Conservation (phyloP, 1,140 invertebrate genomes). For the Andricus grossulariae region DNA sequence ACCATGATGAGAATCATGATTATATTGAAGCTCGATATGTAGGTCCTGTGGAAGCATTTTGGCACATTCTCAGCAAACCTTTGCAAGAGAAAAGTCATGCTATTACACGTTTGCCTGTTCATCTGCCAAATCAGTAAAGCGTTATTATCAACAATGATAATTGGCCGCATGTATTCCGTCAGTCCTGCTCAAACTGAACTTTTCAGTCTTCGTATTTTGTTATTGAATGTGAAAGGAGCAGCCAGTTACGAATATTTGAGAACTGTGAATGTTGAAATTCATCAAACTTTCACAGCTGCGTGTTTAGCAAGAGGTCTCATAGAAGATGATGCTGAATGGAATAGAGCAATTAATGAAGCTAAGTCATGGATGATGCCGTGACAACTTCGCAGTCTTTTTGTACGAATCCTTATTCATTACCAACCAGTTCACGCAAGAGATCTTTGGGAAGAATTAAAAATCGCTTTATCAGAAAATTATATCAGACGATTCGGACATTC, state of each 20-base stretch:
- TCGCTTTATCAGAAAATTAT: conserved; percentile 32
- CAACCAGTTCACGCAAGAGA: conserved; percentile 27
- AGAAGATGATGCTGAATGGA: conserved; percentile 41
- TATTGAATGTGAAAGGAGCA: conserved; percentile 33
- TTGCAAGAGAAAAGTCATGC: not conserved
- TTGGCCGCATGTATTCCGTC: conserved; percentile 36
- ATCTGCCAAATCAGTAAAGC: conserved; percentile 34
- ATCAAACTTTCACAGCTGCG: conserved; percentile 28
- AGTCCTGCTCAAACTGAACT: conserved; percentile 38
- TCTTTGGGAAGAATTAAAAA: conserved; percentile 31
- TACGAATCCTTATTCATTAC: conserved; percentile 32
- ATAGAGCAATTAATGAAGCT: conserved; percentile 28
- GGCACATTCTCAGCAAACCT: too few relatives aligned
- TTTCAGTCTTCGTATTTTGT: conserved; percentile 34
- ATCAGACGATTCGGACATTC: too few relatives aligned
- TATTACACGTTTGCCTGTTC: too few relatives aligned
- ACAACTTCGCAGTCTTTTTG: conserved; percentile 25
- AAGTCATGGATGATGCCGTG: conserved; percentile 38
- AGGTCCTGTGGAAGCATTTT: not conserved
- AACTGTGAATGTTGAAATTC: conserved; percentile 30
- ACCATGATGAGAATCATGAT: conserved; percentile 31
- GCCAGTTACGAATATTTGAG: conserved; percentile 35
- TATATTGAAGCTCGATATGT: conserved; percentile 35
- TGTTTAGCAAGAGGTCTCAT: conserved; percentile 38
- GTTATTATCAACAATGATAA: conserved; percentile 30